A percentile compares a stretch with the other conserved stretches of the same genome.
phyloP scores from a whole-genome alignment of 2,888 invertebrate species.

The Palloptera scutellata region DNA sequence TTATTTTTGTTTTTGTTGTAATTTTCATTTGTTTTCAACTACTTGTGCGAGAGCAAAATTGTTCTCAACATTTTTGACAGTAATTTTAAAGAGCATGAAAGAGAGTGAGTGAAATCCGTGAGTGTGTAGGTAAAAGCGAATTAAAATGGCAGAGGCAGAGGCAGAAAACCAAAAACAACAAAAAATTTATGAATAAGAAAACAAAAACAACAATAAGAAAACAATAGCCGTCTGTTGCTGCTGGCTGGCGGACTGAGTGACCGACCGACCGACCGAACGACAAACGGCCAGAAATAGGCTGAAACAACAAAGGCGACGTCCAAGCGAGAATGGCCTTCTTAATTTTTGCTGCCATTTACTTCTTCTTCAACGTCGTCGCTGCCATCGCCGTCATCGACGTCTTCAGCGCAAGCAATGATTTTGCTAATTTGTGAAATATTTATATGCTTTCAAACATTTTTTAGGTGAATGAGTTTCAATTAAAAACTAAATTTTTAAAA shows the following conservation, averaged over 20 bases:
- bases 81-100: no score
- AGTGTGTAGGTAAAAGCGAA: not conserved
- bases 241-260: no score
- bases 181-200: not conserved
- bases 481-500: no score
- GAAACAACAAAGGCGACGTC: constrained; percentile 3
- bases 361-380: not conserved
- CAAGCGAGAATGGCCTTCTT: no score
- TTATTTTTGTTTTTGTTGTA: not conserved
- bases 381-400: not conserved
- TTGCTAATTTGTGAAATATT: not conserved
- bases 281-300: constrained; percentile 15
- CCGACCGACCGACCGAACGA: not conserved
- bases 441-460: constrained; percentile 1
- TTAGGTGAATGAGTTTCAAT: no score
- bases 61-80: no score
- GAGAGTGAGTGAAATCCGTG: not conserved
- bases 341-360: not conserved
- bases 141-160: not conserved
- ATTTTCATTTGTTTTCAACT: no score
- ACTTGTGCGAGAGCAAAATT: no score
- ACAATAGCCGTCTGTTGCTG: constrained; percentile 6
- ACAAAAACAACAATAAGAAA: constrained; percentile 1
- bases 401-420: not conserved
- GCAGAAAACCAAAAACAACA: not conserved